Base-by-base conservation (phyloP, 2,888 invertebrate genomes). In the Biston stratarius region DNA sequence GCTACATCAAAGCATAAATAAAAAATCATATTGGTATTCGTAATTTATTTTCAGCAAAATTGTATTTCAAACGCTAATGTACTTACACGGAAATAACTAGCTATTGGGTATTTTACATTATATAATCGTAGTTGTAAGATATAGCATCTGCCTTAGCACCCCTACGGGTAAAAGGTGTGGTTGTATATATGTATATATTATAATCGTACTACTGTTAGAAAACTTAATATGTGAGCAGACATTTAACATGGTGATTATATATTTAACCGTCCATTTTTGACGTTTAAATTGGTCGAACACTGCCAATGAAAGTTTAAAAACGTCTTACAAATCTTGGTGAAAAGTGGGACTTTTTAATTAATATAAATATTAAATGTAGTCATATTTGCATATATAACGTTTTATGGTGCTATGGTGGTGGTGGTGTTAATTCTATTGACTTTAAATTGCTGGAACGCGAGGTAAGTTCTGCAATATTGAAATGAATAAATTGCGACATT, bases 1-100 rank as follows among this genome's bases (percentile, higher is more conserved):
- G 3, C 24, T 24, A 24, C 34, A 12, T 7, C 14, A 45, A 44
- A 53, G 24, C 44, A 52, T 33, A 45, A 55, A 60, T 49, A 33
- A 63, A 48, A 58, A n/a, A 59, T 42, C 24, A 14, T 47, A 24
- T 36, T 53, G 42, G 34, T 47, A 48, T 61, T 58, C 45, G 48
- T 38, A 40, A 52, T 66, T 61, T 66, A 66, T 66, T 66, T 61
- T 24, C 58, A 59, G 56, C 40, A 63, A 66, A 63, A 56, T 49
- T 58, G 49, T 52, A 42, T 42, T 55, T 56, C 51, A 24, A 53
- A 47, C 10, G 47, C 48, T 49, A 49, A 15, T 40, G n/a, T 60
- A 36, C 40, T 49, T 51, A 34, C 15, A 51, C 33, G n/a, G 15
- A 40, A 24, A 40, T 12, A 38, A 42, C 14, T 57, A 9, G 45